phyloP scores from a whole-genome alignment of 2,888 invertebrate species.

The Heliconius erato region DNA sequence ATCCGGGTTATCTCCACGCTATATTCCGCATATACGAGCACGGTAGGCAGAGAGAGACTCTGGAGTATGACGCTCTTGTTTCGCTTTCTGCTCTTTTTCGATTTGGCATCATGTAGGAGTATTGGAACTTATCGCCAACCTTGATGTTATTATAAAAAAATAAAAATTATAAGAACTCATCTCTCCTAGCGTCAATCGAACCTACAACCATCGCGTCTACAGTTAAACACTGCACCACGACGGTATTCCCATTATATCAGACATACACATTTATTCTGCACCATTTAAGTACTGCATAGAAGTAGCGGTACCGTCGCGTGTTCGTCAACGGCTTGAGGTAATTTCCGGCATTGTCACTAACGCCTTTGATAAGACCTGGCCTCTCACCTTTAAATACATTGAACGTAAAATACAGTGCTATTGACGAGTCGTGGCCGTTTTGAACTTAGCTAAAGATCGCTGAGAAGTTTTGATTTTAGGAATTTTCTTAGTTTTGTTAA shows the following conservation, averaged over 20 bases:
- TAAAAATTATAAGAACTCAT: no score
- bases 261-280: conserved; percentile 30
- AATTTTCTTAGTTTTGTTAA: neutral
- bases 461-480: neutral
- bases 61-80: no score
- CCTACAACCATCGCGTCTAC: neutral
- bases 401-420: conserved; percentile 8
- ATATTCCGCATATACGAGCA: no score
- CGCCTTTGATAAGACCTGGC: conserved; percentile 32
- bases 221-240: neutral
- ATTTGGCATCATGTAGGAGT: no score
- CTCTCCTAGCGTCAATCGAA: neutral
- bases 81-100: no score
- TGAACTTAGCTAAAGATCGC: neutral
- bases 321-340: conserved; percentile 53
- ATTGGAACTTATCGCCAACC: no score
- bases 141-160: no score
- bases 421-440: neutral
- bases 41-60: no score
- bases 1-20: no score
- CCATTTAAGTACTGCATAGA: conserved; percentile 44
- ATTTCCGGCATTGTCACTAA: conserved; percentile 64
- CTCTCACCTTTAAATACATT: conserved; percentile 26
- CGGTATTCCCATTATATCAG: neutral
- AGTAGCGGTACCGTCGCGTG: conserved; percentile 55